Evolutionary conservation across 2,888 invertebrate genomes (phyloP).

Genomic region (Eupeodes luniger): DNA sequence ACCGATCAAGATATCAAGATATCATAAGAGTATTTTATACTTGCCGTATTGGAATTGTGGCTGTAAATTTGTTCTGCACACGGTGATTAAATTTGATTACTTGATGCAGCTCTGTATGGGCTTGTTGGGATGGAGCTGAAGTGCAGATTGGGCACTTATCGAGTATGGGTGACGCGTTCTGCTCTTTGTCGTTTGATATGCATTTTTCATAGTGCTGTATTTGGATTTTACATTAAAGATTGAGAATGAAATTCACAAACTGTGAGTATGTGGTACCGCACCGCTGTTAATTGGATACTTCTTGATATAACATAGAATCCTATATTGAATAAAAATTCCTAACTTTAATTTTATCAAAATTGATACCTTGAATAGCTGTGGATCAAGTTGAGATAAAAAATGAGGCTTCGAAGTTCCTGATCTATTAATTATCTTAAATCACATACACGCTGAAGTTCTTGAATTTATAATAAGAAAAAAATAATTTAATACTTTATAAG

Average conservation of each 20-base stretch:
- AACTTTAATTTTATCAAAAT: too few relatives aligned
- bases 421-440: too few relatives aligned
- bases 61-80: conserved; percentile 70
- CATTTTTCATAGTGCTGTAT: conserved; percentile 9
- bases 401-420: too few relatives aligned
- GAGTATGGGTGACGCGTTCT: conserved; percentile 6
- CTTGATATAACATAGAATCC: too few relatives aligned
- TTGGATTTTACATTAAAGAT: conserved; percentile 7
- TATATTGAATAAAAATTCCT: too few relatives aligned
- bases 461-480: too few relatives aligned
- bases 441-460: too few relatives aligned
- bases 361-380: too few relatives aligned
- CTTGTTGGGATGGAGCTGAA: neutral
- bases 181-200: conserved; percentile 7
- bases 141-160: conserved; percentile 7
- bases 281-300: too few relatives aligned
- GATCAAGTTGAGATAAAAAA: too few relatives aligned
- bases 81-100: conserved; percentile 71
- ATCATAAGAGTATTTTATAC: conserved; percentile 68
- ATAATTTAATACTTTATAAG: too few relatives aligned
- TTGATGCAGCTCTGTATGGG: conserved; percentile 2
- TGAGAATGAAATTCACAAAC: neutral
- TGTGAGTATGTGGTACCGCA: neutral
- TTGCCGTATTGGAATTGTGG: conserved; percentile 59
- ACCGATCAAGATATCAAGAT: conserved; percentile 74